Evolutionary conservation across 2,113 vertebrate genomes (phyloP).

Genomic region (Synodontis membranacea): DNA sequence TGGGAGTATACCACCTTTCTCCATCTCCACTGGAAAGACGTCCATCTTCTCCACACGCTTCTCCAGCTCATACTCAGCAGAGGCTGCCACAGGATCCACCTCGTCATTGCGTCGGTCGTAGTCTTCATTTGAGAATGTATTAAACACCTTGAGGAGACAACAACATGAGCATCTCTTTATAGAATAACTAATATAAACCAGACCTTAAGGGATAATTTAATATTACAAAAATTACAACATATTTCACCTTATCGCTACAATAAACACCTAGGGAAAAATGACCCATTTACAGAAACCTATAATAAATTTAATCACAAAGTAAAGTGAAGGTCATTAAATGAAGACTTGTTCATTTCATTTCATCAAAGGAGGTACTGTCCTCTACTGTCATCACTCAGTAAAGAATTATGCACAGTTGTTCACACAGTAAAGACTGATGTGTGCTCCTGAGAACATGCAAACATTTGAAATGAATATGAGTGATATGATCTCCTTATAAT

Average conservation of each 20-base stretch:
- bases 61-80: constrained; percentile 90
- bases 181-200: not conserved
- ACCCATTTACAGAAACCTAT: not conserved
- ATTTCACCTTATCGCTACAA: not conserved
- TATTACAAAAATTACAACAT: not conserved
- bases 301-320: not conserved
- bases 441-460: not conserved
- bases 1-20: constrained; percentile 76
- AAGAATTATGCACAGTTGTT: not conserved
- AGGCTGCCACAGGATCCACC: constrained; percentile 89
- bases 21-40: constrained; percentile 89
- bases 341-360: not conserved
- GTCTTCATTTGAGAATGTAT: constrained; percentile 89
- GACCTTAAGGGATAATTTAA: not conserved
- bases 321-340: not conserved
- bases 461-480: too few relatives aligned
- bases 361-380: not conserved
- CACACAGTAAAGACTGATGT: not conserved
- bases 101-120: constrained; percentile 91
- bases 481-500: not conserved
- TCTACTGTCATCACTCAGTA: not conserved
- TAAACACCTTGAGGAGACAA: constrained; percentile 76
- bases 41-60: constrained; percentile 96
- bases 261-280: not conserved
- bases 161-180: not conserved